Evolutionary conservation across 1,140 invertebrate genomes (phyloP), one percentile per base, ranked within the genome.

Genomic region (Papilio polyxenes): DNA sequence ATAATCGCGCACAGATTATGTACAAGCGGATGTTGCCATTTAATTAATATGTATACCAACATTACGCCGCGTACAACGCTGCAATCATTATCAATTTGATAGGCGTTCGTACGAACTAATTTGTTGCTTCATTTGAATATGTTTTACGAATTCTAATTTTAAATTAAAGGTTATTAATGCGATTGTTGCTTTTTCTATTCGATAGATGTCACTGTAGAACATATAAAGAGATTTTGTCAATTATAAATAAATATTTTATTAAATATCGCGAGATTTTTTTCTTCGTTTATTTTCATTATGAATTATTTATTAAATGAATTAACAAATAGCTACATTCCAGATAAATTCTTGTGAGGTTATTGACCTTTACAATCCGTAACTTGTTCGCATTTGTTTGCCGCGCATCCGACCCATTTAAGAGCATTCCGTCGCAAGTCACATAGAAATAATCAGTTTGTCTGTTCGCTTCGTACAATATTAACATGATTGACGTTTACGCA

Each of bases 1-100:
- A 93, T 93, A 93, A 93, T 93, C 91, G 90, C 91, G 86, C 89
- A 80, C 78, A 89, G 91, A 92, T 92, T 92, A 91, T 87, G 83
- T 82, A 84, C 88, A 87, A 85, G 85, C 83, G 83, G 88, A 87
- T 87, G 85, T 86, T 85, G 82, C 87, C 86, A 87, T 90, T 90
- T 89, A 91, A 92, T 93, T 89, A 90, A 89, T 92, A 91, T 85
- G 86, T 87, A 81, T 81, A 83, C 75, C 82, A 75, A 79, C 78
- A 56, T 83, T 83, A 83, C 62, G 20, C 62, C 62, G 59, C 62
- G 62, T 40, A n/a, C 75, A 78, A 8, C 44, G 59, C n/a, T 49
- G 44, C 3, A 10, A 59, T 56, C 51, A 49, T 49, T 69, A 80
- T 80, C 59, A 65, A 65, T 80, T 48, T 23, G 48, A 51, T 77